Evolutionary conservation across 2,113 vertebrate genomes (phyloP), one percentile per base, ranked within the genome.

Genomic region (Malurus cyaneus): DNA sequence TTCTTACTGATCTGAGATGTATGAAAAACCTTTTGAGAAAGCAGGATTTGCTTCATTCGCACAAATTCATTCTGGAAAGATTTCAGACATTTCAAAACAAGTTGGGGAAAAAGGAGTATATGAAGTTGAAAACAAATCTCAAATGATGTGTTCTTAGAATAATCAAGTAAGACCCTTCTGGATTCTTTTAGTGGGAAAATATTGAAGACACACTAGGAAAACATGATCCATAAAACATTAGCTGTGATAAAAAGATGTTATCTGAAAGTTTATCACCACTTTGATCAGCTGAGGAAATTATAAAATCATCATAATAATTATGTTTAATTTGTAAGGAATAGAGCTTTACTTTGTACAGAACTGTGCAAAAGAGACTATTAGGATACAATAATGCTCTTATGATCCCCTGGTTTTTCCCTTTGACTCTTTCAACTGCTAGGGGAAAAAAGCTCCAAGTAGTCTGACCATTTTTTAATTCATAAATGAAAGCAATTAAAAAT

Each of bases 401-500:
- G 11, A 9, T 3, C 31, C 53, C 82, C 5, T 47, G n/a, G 8
- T 85, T 71, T 65, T 62, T 29, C 23, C 16, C 39, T 80, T 84
- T 44, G 23, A 47, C 10, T 79, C 44, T 90, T 70, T 66, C 67
- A 52, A 50, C 11, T 34, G 12, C 12, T 41, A 46, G 10, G 31
- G 44, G 49, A 24, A 36, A 57, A 76, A 57, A 16, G 4, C 71
- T 89, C 47, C 80, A 31, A 64, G 7, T 65, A 88, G 46, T 78
- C 60, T 91, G n/a, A 97, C 85, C 14, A 83, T 71, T 89, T 94
- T 76, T 56, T 39, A 57, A n/a, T 76, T 53, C 53, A 73, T 53
- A 92, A 97, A 96, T 93, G 70, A 92, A 97, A 95, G 26, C 67
- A 96, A 94, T 94, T 96, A 86, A 96, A 94, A 91, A 91, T 74